A percentile compares a stretch with the other conserved stretches of the same genome.
phyloP scores from a whole-genome alignment of 2,113 vertebrate genomes.

The Misgurnus anguillicaudatus region DNA sequence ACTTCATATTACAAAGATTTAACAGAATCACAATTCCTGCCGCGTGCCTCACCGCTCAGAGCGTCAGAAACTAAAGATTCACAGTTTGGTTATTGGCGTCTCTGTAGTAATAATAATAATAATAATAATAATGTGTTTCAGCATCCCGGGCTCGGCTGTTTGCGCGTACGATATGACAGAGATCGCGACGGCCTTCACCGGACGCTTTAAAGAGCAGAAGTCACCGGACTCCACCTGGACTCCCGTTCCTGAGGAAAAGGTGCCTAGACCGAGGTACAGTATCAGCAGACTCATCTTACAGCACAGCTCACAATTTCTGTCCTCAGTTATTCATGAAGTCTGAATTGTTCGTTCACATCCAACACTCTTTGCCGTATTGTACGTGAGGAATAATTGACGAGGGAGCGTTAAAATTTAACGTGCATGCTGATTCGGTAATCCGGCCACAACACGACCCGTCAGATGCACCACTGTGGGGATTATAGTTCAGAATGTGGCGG shows the following conservation, averaged over 20 bases:
- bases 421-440: too few relatives aligned
- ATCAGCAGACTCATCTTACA: neutral
- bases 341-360: too few relatives aligned
- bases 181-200: conserved; percentile 90
- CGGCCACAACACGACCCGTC: too few relatives aligned
- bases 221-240: conserved; percentile 98
- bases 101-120: conserved; percentile 27
- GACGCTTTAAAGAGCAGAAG: conserved; percentile 98
- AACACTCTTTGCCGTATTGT: too few relatives aligned
- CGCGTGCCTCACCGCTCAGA: conserved; percentile 58
- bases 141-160: conserved; percentile 97
- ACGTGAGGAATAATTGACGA: too few relatives aligned
- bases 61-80: conserved; percentile 59
- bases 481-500: too few relatives aligned
- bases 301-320: neutral
- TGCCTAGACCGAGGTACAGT: conserved; percentile 92
- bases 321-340: neutral
- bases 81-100: conserved; percentile 62
- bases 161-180: conserved; percentile 98
- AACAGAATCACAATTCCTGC: conserved; percentile 62
- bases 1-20: conserved; percentile 60
- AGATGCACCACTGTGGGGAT: too few relatives aligned
- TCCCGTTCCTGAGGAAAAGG: conserved; percentile 91
- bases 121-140: conserved; percentile 64
- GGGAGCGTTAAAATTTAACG: too few relatives aligned